These are phyloP conservation scores for Emydoidea blandingii DNA, from an alignment of 2,797 vertebrate genomes.

Conservation along the genomic window DNA sequence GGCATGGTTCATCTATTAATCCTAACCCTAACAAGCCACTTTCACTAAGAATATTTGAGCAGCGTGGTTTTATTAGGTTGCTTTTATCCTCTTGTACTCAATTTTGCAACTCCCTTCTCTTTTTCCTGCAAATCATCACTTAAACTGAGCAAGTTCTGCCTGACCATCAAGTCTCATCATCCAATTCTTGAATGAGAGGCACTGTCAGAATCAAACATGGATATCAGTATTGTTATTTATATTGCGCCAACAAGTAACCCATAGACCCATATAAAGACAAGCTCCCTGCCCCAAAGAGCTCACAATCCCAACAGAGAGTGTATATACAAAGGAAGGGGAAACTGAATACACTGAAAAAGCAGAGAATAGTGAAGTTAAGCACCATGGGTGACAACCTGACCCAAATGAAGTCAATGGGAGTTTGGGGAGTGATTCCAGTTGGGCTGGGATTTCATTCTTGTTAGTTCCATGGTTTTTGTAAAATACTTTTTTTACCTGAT, in stretches of 20 bases:
- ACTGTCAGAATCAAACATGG: background rate
- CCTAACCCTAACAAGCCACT: background rate
- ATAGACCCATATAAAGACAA: background rate
- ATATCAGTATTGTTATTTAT: background rate
- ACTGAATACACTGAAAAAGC: constrained; percentile 7
- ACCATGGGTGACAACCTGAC: background rate
- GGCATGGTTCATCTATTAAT: background rate
- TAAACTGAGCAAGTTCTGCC: background rate
- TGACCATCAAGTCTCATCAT: constrained; percentile 6
- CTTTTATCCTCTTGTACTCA: background rate
- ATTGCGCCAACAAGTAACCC: background rate
- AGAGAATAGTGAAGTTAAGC: background rate
- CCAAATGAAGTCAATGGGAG: background rate
- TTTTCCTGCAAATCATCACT: constrained; percentile 4
- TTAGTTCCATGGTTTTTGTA: background rate
- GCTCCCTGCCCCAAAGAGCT: background rate
- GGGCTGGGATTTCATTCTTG: constrained; percentile 19
- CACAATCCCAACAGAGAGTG: background rate
- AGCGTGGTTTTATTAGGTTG: background rate
- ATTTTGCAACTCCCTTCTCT: background rate
- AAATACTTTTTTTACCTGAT: background rate
- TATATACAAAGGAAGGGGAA: background rate
- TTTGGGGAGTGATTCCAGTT: background rate
- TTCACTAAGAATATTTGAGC: background rate
- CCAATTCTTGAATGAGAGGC: constrained; percentile 19